Conservation (phyloP, 2,797 vertebrate species). For the Tiaroga cobitis region DNA sequence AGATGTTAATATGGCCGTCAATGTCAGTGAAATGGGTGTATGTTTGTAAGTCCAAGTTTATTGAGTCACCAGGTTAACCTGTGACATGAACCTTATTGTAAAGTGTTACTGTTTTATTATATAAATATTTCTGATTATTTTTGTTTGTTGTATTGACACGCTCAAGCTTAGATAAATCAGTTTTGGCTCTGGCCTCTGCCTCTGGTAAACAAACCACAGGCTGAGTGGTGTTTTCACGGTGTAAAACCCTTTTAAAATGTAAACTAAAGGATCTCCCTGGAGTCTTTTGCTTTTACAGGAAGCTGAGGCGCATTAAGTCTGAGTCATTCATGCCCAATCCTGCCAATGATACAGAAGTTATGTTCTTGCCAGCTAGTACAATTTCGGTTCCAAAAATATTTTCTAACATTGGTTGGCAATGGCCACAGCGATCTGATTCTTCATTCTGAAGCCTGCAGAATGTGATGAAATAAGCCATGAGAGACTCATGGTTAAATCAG, state of each 20-base stretch:
- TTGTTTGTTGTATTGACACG: background rate
- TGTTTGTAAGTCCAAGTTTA: too few relatives aligned
- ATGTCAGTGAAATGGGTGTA: too few relatives aligned
- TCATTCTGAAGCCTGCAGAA: background rate
- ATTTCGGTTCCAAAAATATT: constrained; percentile 15
- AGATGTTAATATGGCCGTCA: too few relatives aligned
- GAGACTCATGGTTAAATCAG: background rate
- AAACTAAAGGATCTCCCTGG: background rate
- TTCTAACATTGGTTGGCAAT: constrained; percentile 8
- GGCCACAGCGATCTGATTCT: constrained; percentile 5
- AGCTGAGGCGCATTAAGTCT: background rate
- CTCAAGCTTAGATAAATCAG: background rate
- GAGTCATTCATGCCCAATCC: constrained; percentile 27
- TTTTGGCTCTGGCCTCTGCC: background rate
- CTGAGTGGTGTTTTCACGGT: background rate
- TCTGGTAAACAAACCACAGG: background rate
- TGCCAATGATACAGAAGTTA: constrained; percentile 19
- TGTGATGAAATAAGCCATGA: background rate
- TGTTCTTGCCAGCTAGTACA: constrained; percentile 5
- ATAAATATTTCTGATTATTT: too few relatives aligned
- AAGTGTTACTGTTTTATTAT: too few relatives aligned
- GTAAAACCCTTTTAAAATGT: constrained; percentile 28
- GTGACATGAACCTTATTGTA: too few relatives aligned
- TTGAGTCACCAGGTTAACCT: too few relatives aligned
- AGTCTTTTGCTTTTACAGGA: constrained; percentile 8